Evolutionary conservation across 2,113 vertebrate genomes (phyloP).

Genomic region (Clarias gariepinus): DNA sequence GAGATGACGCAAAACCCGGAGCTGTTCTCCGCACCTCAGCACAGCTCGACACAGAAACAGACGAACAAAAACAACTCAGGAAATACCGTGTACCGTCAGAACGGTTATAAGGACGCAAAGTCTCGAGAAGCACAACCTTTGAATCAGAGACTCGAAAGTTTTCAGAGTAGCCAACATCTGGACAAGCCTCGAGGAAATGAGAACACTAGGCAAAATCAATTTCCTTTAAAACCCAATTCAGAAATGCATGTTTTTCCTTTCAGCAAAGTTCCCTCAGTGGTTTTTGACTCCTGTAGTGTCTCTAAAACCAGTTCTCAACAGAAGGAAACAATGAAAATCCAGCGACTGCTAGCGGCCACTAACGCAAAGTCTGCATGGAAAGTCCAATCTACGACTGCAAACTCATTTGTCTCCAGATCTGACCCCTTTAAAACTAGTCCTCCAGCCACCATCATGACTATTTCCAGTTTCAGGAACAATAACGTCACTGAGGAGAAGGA

Average conservation of each 20-base stretch:
- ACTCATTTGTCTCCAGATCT: not conserved
- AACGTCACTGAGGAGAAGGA: not conserved
- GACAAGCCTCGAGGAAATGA: not conserved
- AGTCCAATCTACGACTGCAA: not conserved
- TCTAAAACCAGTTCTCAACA: not conserved
- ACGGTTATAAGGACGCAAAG: not conserved
- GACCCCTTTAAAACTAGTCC: not conserved
- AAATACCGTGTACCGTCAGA: slow-evolving; percentile 1
- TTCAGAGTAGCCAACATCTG: slow-evolving; percentile 53
- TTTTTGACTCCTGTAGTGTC: not conserved
- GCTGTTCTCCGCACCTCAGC: slow-evolving; percentile 54
- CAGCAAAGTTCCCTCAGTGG: not conserved
- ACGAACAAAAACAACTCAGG: not conserved
- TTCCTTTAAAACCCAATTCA: not conserved
- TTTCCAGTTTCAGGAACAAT: not conserved
- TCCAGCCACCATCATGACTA: too few species aligned
- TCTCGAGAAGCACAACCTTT: not conserved
- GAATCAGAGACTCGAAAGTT: slow-evolving; percentile 31
- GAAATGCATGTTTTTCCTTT: not conserved
- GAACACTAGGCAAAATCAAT: not conserved
- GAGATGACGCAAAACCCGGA: slow-evolving; percentile 81
- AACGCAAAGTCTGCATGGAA: not conserved
- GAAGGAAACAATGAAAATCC: not conserved
- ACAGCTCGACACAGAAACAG: slow-evolving; percentile 60
- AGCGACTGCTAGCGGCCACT: not conserved